These are phyloP conservation scores for Corythornis cristatus DNA, from an alignment of 2,113 vertebrate species.

Conservation along the genomic window DNA sequence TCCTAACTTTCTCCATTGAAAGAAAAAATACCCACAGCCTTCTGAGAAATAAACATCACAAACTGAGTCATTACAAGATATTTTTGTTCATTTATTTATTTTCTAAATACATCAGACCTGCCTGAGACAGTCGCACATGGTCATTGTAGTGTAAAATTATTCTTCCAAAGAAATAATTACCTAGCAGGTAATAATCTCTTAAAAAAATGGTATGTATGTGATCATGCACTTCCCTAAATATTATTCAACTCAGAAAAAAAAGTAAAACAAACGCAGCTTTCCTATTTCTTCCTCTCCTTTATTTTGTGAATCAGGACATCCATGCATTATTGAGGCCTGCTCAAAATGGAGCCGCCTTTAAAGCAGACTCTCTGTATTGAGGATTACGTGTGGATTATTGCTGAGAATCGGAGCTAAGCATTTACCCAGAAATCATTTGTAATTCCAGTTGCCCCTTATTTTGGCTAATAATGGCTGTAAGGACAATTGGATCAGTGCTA, in stretches of 20 bases:
- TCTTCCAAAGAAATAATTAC: conserved; percentile 14
- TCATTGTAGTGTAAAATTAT: conserved; percentile 12
- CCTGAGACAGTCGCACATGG: background rate
- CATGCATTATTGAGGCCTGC: background rate
- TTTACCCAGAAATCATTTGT: conserved; percentile 52
- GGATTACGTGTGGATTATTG: conserved; percentile 55
- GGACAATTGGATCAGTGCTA: conserved; percentile 44
- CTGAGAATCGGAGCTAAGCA: background rate
- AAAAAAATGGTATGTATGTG: background rate
- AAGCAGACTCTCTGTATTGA: background rate
- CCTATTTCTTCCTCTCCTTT: background rate
- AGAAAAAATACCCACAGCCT: background rate
- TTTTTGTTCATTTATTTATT: background rate
- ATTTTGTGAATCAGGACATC: background rate
- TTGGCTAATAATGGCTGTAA: conserved; percentile 32
- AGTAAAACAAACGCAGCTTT: background rate
- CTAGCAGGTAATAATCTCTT: background rate
- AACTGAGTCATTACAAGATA: background rate
- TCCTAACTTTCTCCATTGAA: background rate
- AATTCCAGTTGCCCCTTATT: conserved; percentile 44
- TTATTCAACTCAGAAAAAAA: background rate
- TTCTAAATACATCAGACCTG: background rate
- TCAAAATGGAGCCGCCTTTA: conserved; percentile 8
- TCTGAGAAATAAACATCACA: background rate
- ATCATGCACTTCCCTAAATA: background rate